phyloP scores from a whole-genome alignment of 1,140 invertebrate genomes.

The Lordiphosa mommai region DNA sequence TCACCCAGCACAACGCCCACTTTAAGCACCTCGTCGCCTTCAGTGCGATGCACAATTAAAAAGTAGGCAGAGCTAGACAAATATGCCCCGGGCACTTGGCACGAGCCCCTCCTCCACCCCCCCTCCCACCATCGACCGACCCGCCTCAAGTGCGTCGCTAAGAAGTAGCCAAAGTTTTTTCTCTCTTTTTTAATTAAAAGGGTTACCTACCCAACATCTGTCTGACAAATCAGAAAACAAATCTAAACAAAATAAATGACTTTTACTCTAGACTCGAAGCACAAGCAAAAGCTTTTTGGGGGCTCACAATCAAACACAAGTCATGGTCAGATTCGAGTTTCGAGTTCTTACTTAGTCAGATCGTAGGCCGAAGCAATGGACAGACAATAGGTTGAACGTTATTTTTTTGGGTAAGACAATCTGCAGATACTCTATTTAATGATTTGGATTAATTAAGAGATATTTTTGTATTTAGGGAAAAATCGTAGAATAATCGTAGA shows the following conservation, averaged over 20 bases:
- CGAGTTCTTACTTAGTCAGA: not conserved
- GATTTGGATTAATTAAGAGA: no score
- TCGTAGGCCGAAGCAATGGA: no score
- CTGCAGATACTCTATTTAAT: no score
- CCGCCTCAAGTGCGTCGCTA: not conserved
- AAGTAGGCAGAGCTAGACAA: conserved; percentile 54
- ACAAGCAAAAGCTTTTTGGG: conserved; percentile 40
- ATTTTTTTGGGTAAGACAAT: not conserved
- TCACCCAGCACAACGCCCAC: conserved; percentile 47
- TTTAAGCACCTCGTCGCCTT: conserved; percentile 54
- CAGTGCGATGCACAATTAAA: conserved; percentile 32
- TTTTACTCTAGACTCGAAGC: conserved; percentile 50
- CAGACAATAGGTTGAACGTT: not conserved
- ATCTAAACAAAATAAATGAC: conserved; percentile 70
- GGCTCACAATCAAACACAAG: conserved; percentile 41
- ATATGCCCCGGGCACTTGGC: conserved; percentile 41
- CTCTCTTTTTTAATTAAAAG: conserved; percentile 68
- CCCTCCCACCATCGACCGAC: no score
- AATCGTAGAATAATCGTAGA: no score
- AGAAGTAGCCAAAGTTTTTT: conserved; percentile 16
- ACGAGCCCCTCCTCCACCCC: not conserved
- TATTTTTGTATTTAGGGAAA: no score
- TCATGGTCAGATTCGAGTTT: conserved; percentile 43
- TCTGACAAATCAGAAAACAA: conserved; percentile 52
- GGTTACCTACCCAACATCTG: conserved; percentile 35